Percentiles rank a stretch among this genome's conserved stretches.
Evolutionary conservation across 2,888 invertebrate species (phyloP).

Genomic region (Coecobrya sp.): DNA sequence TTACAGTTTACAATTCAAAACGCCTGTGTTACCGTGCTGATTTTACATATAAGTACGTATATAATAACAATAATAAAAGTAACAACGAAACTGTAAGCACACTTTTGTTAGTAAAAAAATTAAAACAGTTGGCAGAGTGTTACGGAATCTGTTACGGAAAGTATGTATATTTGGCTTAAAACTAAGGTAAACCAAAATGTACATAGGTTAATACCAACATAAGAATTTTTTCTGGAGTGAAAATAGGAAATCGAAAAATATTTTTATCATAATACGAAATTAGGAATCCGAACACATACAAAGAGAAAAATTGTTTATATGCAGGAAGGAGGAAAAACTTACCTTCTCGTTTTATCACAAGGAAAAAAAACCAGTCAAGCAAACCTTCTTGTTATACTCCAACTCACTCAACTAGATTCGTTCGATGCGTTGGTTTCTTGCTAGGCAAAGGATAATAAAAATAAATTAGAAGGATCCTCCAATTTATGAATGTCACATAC

Average conservation of each 20-base stretch:
- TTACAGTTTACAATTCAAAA: too few species aligned
- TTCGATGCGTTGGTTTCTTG: slow-evolving; percentile 50
- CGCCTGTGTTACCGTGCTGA: too few species aligned
- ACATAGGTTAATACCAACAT: too few species aligned
- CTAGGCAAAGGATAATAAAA: slow-evolving; percentile 77
- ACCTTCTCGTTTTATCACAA: slow-evolving; percentile 53
- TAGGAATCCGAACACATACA: neutral
- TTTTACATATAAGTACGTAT: too few species aligned
- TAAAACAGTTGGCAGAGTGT: too few species aligned
- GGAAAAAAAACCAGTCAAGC: neutral
- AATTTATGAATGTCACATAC: slow-evolving; percentile 82
- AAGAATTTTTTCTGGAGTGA: slow-evolving; percentile 20
- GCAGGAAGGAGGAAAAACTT: slow-evolving; percentile 17
- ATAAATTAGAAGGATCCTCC: slow-evolving; percentile 81
- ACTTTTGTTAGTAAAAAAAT: too few species aligned
- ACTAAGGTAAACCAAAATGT: too few species aligned
- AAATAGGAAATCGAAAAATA: slow-evolving; percentile 66
- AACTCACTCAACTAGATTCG: slow-evolving; percentile 19
- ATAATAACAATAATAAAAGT: too few species aligned
- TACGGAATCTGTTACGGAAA: too few species aligned
- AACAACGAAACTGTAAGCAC: too few species aligned
- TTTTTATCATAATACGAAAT: slow-evolving; percentile 40
- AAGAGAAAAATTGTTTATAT: neutral
- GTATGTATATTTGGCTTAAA: too few species aligned
- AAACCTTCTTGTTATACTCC: neutral